phyloP scores from a whole-genome alignment of 2,888 invertebrate genomes.

The Tiphia femorata region DNA sequence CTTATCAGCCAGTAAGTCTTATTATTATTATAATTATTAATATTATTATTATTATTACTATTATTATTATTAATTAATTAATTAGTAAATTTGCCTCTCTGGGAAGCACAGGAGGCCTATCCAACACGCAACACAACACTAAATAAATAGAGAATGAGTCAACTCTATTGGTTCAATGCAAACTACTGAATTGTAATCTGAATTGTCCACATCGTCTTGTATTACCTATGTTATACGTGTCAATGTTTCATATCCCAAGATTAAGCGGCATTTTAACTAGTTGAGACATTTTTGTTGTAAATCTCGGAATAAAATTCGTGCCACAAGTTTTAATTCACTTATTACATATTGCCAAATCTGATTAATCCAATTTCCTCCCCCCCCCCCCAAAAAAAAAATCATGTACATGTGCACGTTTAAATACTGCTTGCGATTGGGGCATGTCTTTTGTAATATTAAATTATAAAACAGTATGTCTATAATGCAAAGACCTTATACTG shows the following conservation, averaged over 20 bases:
- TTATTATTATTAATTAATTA: conserved; percentile 43
- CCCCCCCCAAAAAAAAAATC: too few relatives aligned
- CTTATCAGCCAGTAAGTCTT: conserved; percentile 53
- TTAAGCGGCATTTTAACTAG: conserved; percentile 68
- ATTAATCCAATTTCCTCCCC: conserved; percentile 39
- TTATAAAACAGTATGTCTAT: too few relatives aligned
- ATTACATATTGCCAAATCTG: conserved; percentile 43
- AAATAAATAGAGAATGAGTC: conserved; percentile 47
- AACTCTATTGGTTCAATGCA: conserved; percentile 48
- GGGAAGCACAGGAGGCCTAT: conserved; percentile 65
- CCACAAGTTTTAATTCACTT: conserved; percentile 63
- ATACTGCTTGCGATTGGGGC: too few relatives aligned
- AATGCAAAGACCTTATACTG: too few relatives aligned
- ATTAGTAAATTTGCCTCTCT: conserved; percentile 63
- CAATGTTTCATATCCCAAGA: conserved; percentile 67
- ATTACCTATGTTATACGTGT: conserved; percentile 68
- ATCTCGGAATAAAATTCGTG: conserved; percentile 68
- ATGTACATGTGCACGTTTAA: too few relatives aligned
- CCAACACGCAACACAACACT: conserved; percentile 55
- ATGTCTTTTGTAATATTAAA: too few relatives aligned
- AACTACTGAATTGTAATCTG: conserved; percentile 55
- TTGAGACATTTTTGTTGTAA: conserved; percentile 66
- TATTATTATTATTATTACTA: conserved; percentile 23
- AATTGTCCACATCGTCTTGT: conserved; percentile 66
- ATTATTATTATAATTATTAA: conserved; percentile 43